Percentiles rank a stretch among this genome's conserved stretches.
Conservation (phyloP, 2,797 vertebrate genomes). For the Todus mexicanus region DNA sequence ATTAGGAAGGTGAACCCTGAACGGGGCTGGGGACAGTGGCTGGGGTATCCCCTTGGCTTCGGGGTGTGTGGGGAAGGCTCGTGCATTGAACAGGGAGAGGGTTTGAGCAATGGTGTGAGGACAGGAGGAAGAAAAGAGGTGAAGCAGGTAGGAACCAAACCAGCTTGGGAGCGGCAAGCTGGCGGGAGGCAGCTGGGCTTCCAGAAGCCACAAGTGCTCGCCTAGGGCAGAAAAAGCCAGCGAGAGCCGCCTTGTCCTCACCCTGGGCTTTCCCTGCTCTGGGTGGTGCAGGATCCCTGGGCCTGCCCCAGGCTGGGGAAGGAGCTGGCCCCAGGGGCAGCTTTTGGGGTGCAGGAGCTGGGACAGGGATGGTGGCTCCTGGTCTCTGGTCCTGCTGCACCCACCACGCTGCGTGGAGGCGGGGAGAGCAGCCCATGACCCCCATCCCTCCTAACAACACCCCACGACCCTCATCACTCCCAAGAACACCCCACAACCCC, state of each 20-base stretch:
- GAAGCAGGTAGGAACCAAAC: neutral
- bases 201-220: neutral
- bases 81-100: fast-evolving
- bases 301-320: neutral
- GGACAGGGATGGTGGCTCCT: neutral
- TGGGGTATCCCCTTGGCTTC: neutral
- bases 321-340: fast-evolving
- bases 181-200: neutral
- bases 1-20: neutral
- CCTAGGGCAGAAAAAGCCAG: neutral
- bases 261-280: neutral
- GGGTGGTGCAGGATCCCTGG: neutral
- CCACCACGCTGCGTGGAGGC: neutral
- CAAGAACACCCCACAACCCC: neutral
- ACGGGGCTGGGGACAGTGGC: neutral
- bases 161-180: neutral
- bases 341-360: fast-evolving
- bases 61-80: neutral
- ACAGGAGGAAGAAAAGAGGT: neutral
- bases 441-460: neutral
- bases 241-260: neutral
- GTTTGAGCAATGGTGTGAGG: neutral
- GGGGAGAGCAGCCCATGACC: neutral
- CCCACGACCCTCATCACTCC: neutral
- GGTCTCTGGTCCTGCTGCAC: neutral